Evolutionary conservation across 1,140 invertebrate species (phyloP).

Genomic region (Drosophila sp.): DNA sequence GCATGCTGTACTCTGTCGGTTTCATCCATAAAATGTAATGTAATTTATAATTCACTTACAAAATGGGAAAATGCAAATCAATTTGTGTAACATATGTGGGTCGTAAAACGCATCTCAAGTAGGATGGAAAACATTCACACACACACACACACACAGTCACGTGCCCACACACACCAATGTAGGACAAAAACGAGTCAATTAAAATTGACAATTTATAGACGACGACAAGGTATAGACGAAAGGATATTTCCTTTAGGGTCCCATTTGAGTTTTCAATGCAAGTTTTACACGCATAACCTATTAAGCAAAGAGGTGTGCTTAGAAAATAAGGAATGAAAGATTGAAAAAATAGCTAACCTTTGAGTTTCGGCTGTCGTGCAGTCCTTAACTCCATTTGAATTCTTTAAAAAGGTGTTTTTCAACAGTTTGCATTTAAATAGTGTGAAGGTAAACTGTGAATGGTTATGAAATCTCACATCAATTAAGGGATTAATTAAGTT

Average conservation of each 20-base stretch:
- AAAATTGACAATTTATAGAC: conserved; percentile 47
- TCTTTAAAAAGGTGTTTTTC: too few relatives aligned
- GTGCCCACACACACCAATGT: neutral
- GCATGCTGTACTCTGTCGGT: neutral
- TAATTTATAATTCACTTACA: conserved; percentile 19
- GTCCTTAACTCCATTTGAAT: too few relatives aligned
- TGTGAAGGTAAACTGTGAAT: too few relatives aligned
- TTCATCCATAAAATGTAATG: conserved; percentile 8
- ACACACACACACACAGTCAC: neutral
- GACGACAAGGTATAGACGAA: neutral
- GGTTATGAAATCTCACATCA: too few relatives aligned
- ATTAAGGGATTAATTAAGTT: too few relatives aligned
- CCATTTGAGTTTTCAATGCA: conserved; percentile 35
- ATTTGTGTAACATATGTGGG: conserved; percentile 10
- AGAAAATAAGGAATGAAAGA: neutral
- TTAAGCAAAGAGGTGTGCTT: conserved; percentile 19
- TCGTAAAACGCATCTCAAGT: conserved; percentile 16
- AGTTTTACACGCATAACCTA: conserved; percentile 28
- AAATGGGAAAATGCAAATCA: conserved; percentile 19
- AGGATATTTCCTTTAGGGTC: neutral
- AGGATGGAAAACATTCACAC: neutral
- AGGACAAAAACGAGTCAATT: conserved; percentile 48
- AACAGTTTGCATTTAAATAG: too few relatives aligned
- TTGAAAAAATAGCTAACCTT: neutral
- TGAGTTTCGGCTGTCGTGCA: neutral